A percentile compares a stretch with the other conserved stretches of the same genome.
phyloP scores from a whole-genome alignment of 2,888 invertebrate species.

The Parnassius apollo region DNA sequence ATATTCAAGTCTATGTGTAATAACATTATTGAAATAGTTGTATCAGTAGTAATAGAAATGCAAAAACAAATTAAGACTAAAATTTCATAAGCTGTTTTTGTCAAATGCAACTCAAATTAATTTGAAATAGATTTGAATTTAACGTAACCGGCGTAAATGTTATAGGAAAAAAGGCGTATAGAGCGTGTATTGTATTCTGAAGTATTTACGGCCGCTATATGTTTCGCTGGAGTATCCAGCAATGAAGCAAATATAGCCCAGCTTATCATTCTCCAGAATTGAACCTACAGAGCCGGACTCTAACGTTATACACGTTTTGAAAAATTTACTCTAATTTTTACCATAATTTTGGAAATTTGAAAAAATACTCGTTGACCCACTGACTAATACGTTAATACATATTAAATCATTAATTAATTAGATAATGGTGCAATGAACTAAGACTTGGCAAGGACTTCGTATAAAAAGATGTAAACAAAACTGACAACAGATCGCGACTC shows the following conservation, averaged over 20 bases:
- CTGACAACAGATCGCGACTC: conserved; percentile 33
- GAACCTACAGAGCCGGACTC: conserved; percentile 62
- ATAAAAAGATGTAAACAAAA: conserved; percentile 38
- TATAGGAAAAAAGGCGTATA: conserved; percentile 7
- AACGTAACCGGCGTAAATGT: neutral
- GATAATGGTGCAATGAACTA: neutral
- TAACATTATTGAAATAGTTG: too few relatives aligned
- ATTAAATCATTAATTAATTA: neutral
- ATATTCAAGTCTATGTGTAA: too few relatives aligned
- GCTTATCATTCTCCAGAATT: conserved; percentile 72
- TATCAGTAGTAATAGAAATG: too few relatives aligned
- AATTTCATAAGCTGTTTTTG: neutral
- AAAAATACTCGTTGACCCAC: neutral
- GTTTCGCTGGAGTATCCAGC: conserved; percentile 30
- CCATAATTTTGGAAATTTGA: neutral
- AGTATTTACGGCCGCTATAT: conserved; percentile 34
- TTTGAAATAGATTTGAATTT: conserved; percentile 9
- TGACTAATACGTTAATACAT: too few relatives aligned
- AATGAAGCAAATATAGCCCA: conserved; percentile 58
- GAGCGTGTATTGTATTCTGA: conserved; percentile 30
- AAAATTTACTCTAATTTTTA: neutral
- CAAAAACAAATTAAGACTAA: too few relatives aligned
- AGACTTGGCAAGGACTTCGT: conserved; percentile 21
- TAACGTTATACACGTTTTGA: neutral
- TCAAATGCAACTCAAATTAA: neutral